Base-by-base conservation (phyloP, 2,888 invertebrate species). In the Agrotis exclamationis region DNA sequence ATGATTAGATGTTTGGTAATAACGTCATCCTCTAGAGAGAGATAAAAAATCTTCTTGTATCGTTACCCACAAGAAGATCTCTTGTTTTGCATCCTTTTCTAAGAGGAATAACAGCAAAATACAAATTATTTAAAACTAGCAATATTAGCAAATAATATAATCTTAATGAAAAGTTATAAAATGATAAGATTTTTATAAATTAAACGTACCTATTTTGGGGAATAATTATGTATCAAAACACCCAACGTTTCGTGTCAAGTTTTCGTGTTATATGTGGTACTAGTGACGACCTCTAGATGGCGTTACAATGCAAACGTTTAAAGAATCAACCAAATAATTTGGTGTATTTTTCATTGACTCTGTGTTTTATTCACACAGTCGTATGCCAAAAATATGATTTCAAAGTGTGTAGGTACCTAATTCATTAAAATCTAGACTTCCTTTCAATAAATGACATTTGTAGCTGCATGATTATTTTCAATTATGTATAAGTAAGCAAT, bases 251-350 rank as follows among this genome's bases (percentile, higher is more conserved):
- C 11, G 5, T 48, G 14, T 7, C 47, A 39, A 11, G 39, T n/a
- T 57, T 57, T 54, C 9, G n/a, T 70, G 47, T 20, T 7, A 13
- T 45, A n/a, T 24, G 9, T 13, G 11, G 53, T 75, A 47, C 58
- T 9, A 20, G n/a, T 18, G 14, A 7, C 3, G 14, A 58, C 13
- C 13, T 3, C 51, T 75, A 75, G 74, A 79, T 75, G 74, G 74
- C 74, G 74, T 33, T 63, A 57, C 13, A 2, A 20, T 44, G 44
- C 51, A 16, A 39, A 39, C 11, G 11, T 39, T 39, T 39, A 11
- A 39, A 39, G 39, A 39, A 39, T 39, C 39, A 39, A 39, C 9
- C 11, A 39, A 39, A 39, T 39, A 39, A 39, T 39, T 39, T 39
- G 39, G 39, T 16, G 11, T 20, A 7, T 24, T 45, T 7, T 18